phyloP scores from a whole-genome alignment of 1,140 invertebrate species.

The Lineus longissimus region DNA sequence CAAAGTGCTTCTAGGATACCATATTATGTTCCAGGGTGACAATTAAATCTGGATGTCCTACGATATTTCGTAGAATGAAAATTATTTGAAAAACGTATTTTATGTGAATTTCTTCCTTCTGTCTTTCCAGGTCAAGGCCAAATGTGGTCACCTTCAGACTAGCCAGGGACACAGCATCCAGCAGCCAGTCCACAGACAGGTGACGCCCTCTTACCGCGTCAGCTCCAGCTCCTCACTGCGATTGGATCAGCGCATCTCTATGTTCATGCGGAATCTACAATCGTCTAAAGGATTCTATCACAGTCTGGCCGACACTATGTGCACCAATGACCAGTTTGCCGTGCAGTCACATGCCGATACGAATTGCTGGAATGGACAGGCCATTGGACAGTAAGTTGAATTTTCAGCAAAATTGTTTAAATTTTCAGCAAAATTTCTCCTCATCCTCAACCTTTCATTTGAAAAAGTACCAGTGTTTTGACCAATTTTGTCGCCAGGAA shows the following conservation, averaged over 20 bases:
- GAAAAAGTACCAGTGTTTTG: too few species aligned
- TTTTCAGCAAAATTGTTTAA: too few species aligned
- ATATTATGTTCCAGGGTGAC: too few species aligned
- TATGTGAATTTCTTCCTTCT: conserved; percentile 5
- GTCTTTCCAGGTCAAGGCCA: conserved; percentile 18
- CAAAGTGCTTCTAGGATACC: too few species aligned
- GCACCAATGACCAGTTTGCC: conserved; percentile 46
- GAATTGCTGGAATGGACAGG: not conserved
- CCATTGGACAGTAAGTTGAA: not conserved
- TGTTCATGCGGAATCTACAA: conserved; percentile 64
- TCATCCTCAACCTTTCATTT: too few species aligned
- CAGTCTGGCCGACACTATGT: conserved; percentile 66
- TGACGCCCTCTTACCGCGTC: not conserved
- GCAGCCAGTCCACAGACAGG: not conserved
- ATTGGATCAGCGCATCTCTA: conserved; percentile 57
- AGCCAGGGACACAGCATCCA: conserved; percentile 1
- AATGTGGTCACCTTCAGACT: conserved; percentile 25
- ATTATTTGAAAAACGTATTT: too few species aligned
- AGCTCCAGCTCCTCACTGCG: not conserved
- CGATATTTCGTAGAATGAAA: too few species aligned
- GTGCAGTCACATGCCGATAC: not conserved
- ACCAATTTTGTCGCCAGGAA: too few species aligned
- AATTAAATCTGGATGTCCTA: too few species aligned
- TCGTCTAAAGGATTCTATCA: conserved; percentile 69
- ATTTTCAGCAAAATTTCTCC: too few species aligned